Evolutionary conservation across 2,888 invertebrate genomes (phyloP), one percentile per base, ranked within the genome.

Genomic region (Mimumesa dahlbomi): DNA sequence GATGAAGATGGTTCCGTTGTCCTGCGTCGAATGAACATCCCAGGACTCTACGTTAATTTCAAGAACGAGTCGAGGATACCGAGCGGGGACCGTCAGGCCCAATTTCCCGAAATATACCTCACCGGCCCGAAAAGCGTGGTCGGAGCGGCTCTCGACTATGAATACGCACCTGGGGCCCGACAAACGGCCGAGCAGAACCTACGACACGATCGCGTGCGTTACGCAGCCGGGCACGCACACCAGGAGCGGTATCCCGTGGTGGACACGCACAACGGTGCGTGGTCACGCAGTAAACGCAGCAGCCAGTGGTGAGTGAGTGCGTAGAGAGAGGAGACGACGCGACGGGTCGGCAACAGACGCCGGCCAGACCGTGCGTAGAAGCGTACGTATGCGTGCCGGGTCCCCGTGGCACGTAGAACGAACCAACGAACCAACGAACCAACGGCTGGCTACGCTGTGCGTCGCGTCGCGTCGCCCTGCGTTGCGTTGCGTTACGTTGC

Each of bases 171-270:
- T n/a, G n/a, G n/a, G n/a, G n/a, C n/a, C n/a, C n/a, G n/a, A n/a
- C n/a, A n/a, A n/a, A n/a, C n/a, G n/a, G n/a, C n/a, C n/a, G n/a
- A n/a, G n/a, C n/a, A n/a, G n/a, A n/a, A 63, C 70, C 70, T 73
- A 78, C 77, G 81, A 83, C 68, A 78, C 82, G n/a, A 82, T 82
- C 77, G 67, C 76, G 73, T 79, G 82, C 75, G 77, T 76, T 75
- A 76, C 72, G 68, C 76, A 67, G 73, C 73, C 34, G 16, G 14
- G 18, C 18, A 52, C 22, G 9, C 49, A 25, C 25, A 25, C 25
- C 25, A 25, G 25, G 25, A 25, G 25, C 25, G 25, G 7, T 3
- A 25, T 7, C 25, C 25, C 25, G 25, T 25, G 25, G n/a, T n/a
- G n/a, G n/a, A 16, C 22, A n/a, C 49, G 22, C 49, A 6, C 34